phyloP scores from a whole-genome alignment of 2,888 invertebrate species.

The Cybosia mesomella region DNA sequence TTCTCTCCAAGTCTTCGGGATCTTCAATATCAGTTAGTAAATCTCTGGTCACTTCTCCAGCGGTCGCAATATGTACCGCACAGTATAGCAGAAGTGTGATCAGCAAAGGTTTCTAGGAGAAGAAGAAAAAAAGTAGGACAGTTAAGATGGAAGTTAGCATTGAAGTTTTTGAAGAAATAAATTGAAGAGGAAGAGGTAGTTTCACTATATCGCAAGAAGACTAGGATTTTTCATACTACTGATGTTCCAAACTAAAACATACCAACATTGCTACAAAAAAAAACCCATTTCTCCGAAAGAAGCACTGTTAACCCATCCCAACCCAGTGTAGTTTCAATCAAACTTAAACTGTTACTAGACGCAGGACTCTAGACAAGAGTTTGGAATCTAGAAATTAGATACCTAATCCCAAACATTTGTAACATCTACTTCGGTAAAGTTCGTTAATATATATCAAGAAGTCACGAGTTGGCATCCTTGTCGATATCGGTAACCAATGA shows the following conservation, averaged over 20 bases:
- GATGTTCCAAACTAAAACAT: no score
- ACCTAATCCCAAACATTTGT: neutral
- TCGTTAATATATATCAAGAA: neutral
- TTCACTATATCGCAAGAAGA: neutral
- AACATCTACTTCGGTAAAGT: no score
- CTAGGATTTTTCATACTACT: no score
- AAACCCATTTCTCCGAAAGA: neutral
- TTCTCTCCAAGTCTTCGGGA: conserved; percentile 68
- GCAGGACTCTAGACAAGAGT: neutral
- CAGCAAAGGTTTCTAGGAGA: conserved; percentile 61
- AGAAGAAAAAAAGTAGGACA: neutral
- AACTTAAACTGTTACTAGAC: neutral
- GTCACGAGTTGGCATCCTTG: neutral
- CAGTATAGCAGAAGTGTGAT: conserved; percentile 61
- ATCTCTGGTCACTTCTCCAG: conserved; percentile 65
- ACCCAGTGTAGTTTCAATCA: neutral
- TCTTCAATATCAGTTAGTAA: conserved; percentile 57
- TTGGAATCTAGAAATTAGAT: neutral
- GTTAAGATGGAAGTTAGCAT: neutral
- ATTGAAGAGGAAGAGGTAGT: neutral
- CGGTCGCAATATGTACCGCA: conserved; percentile 47
- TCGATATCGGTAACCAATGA: neutral
- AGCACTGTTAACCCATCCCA: neutral
- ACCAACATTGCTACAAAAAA: neutral
- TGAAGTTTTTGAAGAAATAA: neutral